Evolutionary conservation across 2,888 invertebrate species (phyloP).

Genomic region (Melanostoma mellinum): DNA sequence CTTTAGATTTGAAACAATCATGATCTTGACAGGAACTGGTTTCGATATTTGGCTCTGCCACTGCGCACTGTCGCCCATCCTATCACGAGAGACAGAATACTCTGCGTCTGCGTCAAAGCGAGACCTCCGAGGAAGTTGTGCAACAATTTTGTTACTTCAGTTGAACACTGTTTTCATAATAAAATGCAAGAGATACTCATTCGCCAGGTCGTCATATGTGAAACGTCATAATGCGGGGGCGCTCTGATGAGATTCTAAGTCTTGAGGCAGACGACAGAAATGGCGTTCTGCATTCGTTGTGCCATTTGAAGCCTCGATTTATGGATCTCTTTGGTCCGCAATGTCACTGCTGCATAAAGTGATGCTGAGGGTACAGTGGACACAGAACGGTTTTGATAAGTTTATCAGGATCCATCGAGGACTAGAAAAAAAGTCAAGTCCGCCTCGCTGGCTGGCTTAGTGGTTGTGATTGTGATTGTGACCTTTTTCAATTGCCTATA

Average conservation of each 20-base stretch:
- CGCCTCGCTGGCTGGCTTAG: neutral
- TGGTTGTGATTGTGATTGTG: slow-evolving; percentile 19
- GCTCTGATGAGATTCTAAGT: slow-evolving; percentile 61
- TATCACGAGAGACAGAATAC: neutral
- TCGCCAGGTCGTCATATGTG: slow-evolving; percentile 12
- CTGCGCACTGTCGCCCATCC: slow-evolving; percentile 21
- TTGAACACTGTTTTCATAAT: slow-evolving; percentile 37
- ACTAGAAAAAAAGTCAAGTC: slow-evolving; percentile 1
- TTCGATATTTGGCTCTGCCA: slow-evolving; percentile 45
- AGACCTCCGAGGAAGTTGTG: slow-evolving; percentile 71
- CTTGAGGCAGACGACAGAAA: slow-evolving; percentile 56
- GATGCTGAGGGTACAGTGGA: slow-evolving; percentile 35
- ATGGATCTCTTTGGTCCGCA: slow-evolving; percentile 27
- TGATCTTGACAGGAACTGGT: slow-evolving; percentile 68
- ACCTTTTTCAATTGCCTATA: slow-evolving; percentile 39
- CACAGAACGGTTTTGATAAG: slow-evolving; percentile 61
- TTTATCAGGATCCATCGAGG: slow-evolving; percentile 47
- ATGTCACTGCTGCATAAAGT: slow-evolving; percentile 43
- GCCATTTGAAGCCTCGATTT: slow-evolving; percentile 52
- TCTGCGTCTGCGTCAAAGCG: slow-evolving; percentile 47
- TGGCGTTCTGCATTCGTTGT: slow-evolving; percentile 46
- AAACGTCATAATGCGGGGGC: slow-evolving; percentile 51
- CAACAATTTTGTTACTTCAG: slow-evolving; percentile 42
- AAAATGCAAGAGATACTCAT: slow-evolving; percentile 22
- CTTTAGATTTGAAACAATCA: slow-evolving; percentile 44